Evolutionary conservation across 2,888 invertebrate genomes (phyloP).

Genomic region (Microplitis manilae): DNA sequence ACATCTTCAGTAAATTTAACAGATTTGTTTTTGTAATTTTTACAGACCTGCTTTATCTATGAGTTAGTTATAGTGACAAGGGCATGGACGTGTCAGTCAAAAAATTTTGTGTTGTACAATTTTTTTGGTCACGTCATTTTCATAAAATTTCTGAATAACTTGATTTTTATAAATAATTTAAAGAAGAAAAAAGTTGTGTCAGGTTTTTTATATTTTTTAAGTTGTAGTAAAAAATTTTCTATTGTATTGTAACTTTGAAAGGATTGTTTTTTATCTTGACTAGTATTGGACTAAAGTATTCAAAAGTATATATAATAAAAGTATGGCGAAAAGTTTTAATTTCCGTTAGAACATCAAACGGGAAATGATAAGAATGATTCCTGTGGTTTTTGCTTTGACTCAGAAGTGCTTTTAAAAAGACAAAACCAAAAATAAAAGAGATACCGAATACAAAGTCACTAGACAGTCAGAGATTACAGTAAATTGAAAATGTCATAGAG

Average conservation of each 20-base stretch:
- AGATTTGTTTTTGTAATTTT: no score
- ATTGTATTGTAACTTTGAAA: not conserved
- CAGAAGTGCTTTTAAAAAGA: slow-evolving; percentile 20
- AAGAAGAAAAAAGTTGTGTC: no score
- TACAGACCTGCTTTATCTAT: no score
- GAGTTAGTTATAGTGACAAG: no score
- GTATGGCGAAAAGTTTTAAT: slow-evolving; percentile 30
- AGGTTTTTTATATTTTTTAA: no score
- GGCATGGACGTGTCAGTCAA: no score
- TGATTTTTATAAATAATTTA: no score
- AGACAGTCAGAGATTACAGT: slow-evolving; percentile 22
- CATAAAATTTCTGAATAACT: no score
- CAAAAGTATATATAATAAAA: not conserved
- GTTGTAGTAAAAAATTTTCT: not conserved
- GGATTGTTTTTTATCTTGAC: not conserved
- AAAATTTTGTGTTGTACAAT: no score
- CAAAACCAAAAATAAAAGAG: not conserved
- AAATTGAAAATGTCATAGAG: slow-evolving; percentile 19
- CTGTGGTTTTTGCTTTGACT: slow-evolving; percentile 17
- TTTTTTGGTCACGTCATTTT: no score
- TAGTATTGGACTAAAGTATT: not conserved
- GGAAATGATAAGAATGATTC: slow-evolving; percentile 36
- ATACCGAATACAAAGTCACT: slow-evolving; percentile 24
- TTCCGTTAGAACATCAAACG: slow-evolving; percentile 33
- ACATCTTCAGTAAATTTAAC: no score